phyloP scores from a whole-genome alignment of 1,140 invertebrate species.

The Leptinotarsa texana region DNA sequence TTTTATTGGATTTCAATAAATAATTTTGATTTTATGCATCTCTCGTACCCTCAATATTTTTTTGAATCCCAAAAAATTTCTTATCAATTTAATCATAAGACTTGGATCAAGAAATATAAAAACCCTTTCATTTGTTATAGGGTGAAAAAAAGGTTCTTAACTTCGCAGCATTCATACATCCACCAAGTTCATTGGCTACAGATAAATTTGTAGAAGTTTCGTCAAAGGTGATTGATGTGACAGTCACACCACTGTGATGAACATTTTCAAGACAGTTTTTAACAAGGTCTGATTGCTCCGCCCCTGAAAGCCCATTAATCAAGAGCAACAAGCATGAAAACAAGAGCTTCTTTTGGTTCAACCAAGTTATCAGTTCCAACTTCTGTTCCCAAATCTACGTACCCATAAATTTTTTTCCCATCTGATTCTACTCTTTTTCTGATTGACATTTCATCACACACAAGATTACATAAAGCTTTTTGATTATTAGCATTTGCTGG shows the following conservation, averaged over 20 bases:
- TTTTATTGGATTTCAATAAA: neutral
- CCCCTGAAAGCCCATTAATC: neutral
- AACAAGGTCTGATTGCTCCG: too few species aligned
- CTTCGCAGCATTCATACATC: neutral
- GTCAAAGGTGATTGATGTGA: neutral
- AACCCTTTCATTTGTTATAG: neutral
- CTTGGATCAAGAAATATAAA: neutral
- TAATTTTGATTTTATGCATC: neutral
- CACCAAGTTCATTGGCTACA: neutral
- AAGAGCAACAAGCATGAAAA: neutral
- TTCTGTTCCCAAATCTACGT: conserved; percentile 46
- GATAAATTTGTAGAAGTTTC: neutral
- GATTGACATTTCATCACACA: conserved; percentile 42
- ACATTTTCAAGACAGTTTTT: neutral
- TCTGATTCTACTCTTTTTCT: conserved; percentile 48
- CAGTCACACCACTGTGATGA: neutral
- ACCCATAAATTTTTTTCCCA: conserved; percentile 40
- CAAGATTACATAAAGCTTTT: too few species aligned
- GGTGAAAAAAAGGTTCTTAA: neutral
- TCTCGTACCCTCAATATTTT: neutral
- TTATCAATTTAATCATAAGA: neutral
- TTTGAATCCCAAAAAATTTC: neutral
- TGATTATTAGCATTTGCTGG: too few species aligned
- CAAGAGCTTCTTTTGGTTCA: conserved; percentile 49
- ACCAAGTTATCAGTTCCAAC: conserved; percentile 40